These are phyloP conservation scores for Platalea minor DNA, from an alignment of 2,797 vertebrate species.

Conservation along the genomic window DNA sequence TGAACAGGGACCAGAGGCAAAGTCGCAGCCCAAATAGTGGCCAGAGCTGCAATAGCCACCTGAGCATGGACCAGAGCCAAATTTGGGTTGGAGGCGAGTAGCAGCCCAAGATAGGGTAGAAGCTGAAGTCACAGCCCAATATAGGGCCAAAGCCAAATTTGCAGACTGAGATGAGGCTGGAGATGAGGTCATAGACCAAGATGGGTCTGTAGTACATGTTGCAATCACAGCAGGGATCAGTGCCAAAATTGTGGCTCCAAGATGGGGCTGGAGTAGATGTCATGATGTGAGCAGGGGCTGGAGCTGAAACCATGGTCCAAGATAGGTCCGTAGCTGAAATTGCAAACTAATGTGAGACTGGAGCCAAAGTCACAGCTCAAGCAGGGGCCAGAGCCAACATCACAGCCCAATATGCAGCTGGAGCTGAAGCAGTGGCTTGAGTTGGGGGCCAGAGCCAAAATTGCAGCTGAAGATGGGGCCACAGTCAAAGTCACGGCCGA, in stretches of 20 bases:
- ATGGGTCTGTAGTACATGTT: not conserved
- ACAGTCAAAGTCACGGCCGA: not conserved
- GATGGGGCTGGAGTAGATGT: not conserved
- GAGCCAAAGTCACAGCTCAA: too few species aligned
- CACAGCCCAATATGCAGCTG: not conserved
- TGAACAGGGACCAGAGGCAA: not conserved
- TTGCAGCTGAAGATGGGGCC: not conserved
- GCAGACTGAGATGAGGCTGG: not conserved
- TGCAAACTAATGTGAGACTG: not conserved
- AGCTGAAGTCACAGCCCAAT: not conserved
- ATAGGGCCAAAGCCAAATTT: not conserved
- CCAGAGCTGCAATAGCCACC: not conserved
- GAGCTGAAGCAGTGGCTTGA: not conserved
- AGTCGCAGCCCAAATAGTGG: not conserved
- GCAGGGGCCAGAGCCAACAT: not conserved
- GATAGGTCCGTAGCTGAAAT: not conserved
- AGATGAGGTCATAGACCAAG: not conserved
- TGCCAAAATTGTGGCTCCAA: not conserved
- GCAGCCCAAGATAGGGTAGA: not conserved
- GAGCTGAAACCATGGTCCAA: not conserved
- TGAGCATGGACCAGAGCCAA: not conserved
- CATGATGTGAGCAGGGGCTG: not conserved
- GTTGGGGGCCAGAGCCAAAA: not conserved
- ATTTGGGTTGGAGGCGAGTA: not conserved
- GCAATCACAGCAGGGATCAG: not conserved